Conservation (phyloP, 2,113 vertebrate genomes). For the Pterocles orientalis region DNA sequence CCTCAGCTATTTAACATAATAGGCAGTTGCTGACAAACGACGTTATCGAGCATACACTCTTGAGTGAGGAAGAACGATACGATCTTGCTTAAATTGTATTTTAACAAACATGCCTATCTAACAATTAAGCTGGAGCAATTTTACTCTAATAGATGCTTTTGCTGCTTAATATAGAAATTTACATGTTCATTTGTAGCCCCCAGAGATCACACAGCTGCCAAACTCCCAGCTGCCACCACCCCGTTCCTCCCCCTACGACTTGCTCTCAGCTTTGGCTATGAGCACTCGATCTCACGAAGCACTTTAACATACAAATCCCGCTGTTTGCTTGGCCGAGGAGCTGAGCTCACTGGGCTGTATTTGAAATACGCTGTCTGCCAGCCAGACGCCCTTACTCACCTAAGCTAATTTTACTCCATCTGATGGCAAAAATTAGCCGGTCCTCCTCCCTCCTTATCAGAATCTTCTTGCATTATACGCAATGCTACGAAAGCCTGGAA, state of each 20-base stretch:
- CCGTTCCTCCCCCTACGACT: constrained; percentile 9
- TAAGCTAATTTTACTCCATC: constrained; percentile 62
- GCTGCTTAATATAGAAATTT: constrained; percentile 72
- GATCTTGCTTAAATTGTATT: constrained; percentile 61
- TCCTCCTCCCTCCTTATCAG: constrained; percentile 29
- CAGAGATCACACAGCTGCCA: constrained; percentile 61
- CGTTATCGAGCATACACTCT: constrained; percentile 28
- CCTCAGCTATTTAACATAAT: constrained; percentile 69
- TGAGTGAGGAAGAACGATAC: constrained; percentile 52
- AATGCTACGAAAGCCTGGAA: not conserved
- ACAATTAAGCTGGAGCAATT: constrained; percentile 67
- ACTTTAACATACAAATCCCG: constrained; percentile 55
- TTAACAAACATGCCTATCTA: constrained; percentile 73
- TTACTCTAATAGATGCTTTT: constrained; percentile 62
- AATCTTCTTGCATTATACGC: not conserved
- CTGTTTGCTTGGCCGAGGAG: constrained; percentile 15
- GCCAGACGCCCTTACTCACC: constrained; percentile 64
- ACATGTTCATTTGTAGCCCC: constrained; percentile 67
- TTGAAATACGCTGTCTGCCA: constrained; percentile 27
- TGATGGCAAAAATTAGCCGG: constrained; percentile 19
- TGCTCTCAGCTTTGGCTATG: constrained; percentile 16
- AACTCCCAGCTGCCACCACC: constrained; percentile 41
- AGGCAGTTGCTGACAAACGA: constrained; percentile 68
- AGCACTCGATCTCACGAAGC: constrained; percentile 26
- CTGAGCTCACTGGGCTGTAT: constrained; percentile 42